Conservation (phyloP, 37 sponge, comb jelly and placozoan genomes). For the Hormiphora californensis region DNA sequence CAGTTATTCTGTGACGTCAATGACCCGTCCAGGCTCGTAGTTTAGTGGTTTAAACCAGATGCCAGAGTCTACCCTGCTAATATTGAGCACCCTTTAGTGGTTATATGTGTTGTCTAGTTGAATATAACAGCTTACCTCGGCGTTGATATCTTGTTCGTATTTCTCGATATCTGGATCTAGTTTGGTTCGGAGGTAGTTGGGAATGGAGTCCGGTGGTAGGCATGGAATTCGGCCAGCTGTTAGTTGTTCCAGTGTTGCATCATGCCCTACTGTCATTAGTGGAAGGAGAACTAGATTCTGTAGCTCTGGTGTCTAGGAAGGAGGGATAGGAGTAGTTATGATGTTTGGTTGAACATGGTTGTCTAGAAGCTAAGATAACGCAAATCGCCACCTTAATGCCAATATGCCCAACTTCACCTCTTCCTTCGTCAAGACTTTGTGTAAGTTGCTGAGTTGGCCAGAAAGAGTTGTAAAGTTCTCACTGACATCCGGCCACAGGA, state of each 20-base stretch:
- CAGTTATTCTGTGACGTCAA: too few species aligned
- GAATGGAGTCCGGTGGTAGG: conserved; percentile 17
- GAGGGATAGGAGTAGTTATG: background rate
- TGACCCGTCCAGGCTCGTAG: too few species aligned
- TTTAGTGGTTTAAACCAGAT: too few species aligned
- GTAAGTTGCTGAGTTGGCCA: conserved; percentile 39
- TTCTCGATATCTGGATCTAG: conserved; percentile 42
- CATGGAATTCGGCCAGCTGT: conserved; percentile 28
- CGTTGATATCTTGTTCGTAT: background rate
- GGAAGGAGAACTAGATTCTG: conserved; percentile 42
- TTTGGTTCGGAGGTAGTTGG: conserved; percentile 51
- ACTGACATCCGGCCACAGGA: conserved; percentile 41
- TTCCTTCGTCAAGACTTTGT: conserved; percentile 46
- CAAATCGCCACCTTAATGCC: background rate
- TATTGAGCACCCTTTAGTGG: too few species aligned
- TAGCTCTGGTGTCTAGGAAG: conserved; percentile 18
- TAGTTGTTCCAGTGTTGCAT: conserved; percentile 36
- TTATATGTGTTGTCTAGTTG: too few species aligned
- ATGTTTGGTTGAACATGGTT: background rate
- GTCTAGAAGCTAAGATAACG: background rate
- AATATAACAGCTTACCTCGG: conserved; percentile 4
- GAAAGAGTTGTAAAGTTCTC: conserved; percentile 51
- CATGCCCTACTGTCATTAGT: conserved; percentile 7
- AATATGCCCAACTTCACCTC: background rate
- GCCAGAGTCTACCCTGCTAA: too few species aligned